These are phyloP conservation scores for Drosophila silvestris DNA, from an alignment of 2,888 invertebrate genomes.

Conservation along the genomic window DNA sequence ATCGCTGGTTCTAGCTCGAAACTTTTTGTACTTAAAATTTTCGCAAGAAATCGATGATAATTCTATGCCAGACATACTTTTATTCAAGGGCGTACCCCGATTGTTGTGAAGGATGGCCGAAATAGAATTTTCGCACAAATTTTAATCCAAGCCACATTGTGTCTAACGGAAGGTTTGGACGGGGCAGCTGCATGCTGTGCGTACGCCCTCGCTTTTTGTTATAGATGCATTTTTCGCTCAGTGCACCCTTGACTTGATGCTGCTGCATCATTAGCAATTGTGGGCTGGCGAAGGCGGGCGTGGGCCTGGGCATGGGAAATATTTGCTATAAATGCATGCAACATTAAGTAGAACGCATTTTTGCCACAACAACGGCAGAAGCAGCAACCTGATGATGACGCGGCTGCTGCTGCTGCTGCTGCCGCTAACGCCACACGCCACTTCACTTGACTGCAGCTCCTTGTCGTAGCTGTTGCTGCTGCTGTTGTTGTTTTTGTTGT, in stretches of 20 bases:
- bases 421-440: slow-evolving; percentile 72
- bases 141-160: background rate
- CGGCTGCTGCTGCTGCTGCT: slow-evolving; percentile 22
- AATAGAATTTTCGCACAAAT: background rate
- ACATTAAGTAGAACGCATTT: slow-evolving; percentile 79
- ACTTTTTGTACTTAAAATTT: background rate
- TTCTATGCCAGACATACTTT: background rate
- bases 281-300: slow-evolving; percentile 64
- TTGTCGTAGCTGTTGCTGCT: slow-evolving; percentile 40
- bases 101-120: background rate
- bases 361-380: slow-evolving; percentile 50
- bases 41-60: background rate
- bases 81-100: background rate
- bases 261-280: slow-evolving; percentile 73
- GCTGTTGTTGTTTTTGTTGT: slow-evolving; percentile 43
- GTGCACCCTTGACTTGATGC: background rate
- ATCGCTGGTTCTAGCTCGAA: background rate
- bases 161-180: background rate
- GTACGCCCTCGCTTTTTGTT: background rate
- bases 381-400: slow-evolving; percentile 42
- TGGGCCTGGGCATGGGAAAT: slow-evolving; percentile 69
- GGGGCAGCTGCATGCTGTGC: background rate
- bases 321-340: slow-evolving; percentile 80
- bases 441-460: slow-evolving; percentile 73
- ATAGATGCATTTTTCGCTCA: background rate